Evolutionary conservation across 2,888 invertebrate genomes (phyloP), one percentile per base, ranked within the genome.

Genomic region (Cephonodes hylas): DNA sequence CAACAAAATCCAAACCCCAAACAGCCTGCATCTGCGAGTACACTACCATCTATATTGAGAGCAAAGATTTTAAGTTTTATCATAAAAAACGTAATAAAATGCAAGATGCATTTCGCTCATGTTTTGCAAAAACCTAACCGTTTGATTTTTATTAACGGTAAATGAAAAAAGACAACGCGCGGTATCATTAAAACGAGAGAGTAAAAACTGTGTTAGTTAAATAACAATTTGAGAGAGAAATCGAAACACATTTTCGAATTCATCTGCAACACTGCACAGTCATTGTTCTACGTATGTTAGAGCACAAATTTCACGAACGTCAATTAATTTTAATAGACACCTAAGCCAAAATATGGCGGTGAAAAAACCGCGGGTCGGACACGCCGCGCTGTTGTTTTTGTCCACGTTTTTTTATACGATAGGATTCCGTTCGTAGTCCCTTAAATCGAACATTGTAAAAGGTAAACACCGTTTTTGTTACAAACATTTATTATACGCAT

Each of bases 261-360:
- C 71, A 75, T 74, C 71, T 68, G 66, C 67, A 73, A 80, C 76
- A 76, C 59, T 84, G 86, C 85, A 78, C 48, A 75, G 85, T 86
- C 86, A 86, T 83, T 85, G 83, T 86, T 85, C 84, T 80, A 69
- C 79, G 83, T 82, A 82, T 58, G 68, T 56, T 64, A 64, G 66
- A 76, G 71, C 73, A 71, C 67, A 70, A 80, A 76, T 83, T 83
- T 84, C 80, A 81, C 81, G 71, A 81, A 77, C 83, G 80, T 80
- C 85, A 85, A 86, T 86, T 86, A 85, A 84, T 82, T 82, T 83
- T 85, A 85, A 86, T 86, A 85, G 84, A 84, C 81, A 80, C 80
- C 79, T 77, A 70, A 77, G 75, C 78, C 68, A 72, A 80, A 84
- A 78, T 64, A 68, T 67, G 67, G 64, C 63, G 61, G 59, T 56